These are phyloP conservation scores for Chrysomela aeneicollis DNA, from an alignment of 2,888 invertebrate species.

Conservation along the genomic window DNA sequence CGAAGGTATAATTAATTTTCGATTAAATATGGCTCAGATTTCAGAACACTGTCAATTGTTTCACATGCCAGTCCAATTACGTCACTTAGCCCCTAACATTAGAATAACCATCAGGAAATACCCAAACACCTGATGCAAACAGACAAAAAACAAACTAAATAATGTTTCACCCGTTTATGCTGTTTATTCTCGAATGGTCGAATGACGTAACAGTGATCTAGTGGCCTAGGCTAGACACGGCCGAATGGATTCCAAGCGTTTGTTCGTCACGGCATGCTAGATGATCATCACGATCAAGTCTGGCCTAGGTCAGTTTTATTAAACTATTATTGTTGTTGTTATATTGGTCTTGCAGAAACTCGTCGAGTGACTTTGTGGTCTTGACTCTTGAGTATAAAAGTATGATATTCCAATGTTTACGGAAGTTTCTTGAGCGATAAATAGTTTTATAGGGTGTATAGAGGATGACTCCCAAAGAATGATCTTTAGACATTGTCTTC, in stretches of 20 bases:
- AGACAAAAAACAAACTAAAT: neutral
- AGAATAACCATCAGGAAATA: too few species aligned
- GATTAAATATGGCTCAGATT: too few species aligned
- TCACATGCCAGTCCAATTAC: too few species aligned
- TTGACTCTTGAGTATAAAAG: too few species aligned
- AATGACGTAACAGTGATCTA: slow-evolving; percentile 35
- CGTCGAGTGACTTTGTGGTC: slow-evolving; percentile 17
- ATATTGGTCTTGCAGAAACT: slow-evolving; percentile 4
- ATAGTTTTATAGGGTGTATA: neutral
- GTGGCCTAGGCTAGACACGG: slow-evolving; percentile 36
- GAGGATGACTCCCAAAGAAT: neutral
- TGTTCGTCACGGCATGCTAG: slow-evolving; percentile 8
- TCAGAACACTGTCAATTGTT: too few species aligned
- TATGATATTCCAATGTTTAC: too few species aligned
- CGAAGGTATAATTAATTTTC: too few species aligned
- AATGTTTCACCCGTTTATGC: neutral
- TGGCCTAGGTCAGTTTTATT: slow-evolving; percentile 29
- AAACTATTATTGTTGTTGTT: slow-evolving; percentile 23
- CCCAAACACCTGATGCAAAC: too few species aligned
- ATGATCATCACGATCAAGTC: slow-evolving; percentile 26
- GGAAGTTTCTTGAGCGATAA: too few species aligned
- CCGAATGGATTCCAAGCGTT: slow-evolving; percentile 22
- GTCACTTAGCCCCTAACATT: too few species aligned
- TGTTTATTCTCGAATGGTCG: slow-evolving; percentile 2
- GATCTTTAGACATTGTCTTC: too few species aligned